phyloP scores from a whole-genome alignment of 2,888 invertebrate species.

The Tenthredo mesomela region DNA sequence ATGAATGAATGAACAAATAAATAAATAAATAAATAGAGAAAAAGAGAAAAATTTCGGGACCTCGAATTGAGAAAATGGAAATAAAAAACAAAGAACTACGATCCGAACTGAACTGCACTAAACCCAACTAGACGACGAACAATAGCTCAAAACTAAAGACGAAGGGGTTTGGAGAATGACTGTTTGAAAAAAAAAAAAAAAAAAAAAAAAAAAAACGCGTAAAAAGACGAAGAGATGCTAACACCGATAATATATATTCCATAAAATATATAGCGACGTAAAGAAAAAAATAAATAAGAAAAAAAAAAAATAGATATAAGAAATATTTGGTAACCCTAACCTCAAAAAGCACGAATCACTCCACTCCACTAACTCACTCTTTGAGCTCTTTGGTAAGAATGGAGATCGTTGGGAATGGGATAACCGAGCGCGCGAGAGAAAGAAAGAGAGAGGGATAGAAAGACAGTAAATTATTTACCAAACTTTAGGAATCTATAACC shows the following conservation, averaged over 20 bases:
- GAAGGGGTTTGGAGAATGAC: neutral
- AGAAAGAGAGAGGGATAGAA: neutral
- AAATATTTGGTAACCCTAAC: constrained; percentile 16
- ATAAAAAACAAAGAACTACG: neutral
- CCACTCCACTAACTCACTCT: neutral
- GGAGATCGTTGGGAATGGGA: constrained; percentile 14
- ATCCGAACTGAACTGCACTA: neutral
- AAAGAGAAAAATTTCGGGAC: neutral
- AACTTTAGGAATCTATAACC: neutral
- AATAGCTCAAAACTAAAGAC: neutral
- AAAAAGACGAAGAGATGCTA: neutral
- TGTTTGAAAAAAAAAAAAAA: neutral
- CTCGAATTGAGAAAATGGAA: neutral
- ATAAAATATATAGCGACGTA: neutral
- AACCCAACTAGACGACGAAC: neutral
- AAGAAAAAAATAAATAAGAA: neutral
- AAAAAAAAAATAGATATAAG: neutral
- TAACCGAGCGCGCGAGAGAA: neutral
- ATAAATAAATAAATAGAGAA: neutral
- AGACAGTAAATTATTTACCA: too few species aligned
- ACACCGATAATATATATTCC: neutral
- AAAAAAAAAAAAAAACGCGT: neutral
- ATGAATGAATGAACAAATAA: neutral
- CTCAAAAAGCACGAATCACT: constrained; percentile 27
- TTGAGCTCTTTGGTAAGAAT: constrained; percentile 23